These are phyloP conservation scores for Sardina pilchardus DNA, from an alignment of 2,113 vertebrate genomes.

Conservation along the genomic window DNA sequence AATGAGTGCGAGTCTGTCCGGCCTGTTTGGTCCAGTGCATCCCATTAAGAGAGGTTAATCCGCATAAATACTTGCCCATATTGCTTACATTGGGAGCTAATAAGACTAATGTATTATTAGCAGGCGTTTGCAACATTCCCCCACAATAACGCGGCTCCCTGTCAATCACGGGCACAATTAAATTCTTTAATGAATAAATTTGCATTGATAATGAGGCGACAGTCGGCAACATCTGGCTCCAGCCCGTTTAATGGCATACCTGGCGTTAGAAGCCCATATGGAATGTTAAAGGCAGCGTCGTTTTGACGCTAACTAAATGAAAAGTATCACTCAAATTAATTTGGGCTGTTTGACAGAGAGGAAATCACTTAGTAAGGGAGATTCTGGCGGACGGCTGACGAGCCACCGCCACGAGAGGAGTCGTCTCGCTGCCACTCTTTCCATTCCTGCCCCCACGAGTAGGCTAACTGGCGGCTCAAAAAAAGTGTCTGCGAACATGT, in stretches of 20 bases:
- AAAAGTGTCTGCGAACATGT: no score
- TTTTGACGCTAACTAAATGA: conserved; percentile 74
- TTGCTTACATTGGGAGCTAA: conserved; percentile 70
- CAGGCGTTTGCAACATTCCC: conserved; percentile 64
- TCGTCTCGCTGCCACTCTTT: conserved; percentile 23
- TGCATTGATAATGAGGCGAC: conserved; percentile 72
- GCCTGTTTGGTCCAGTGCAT: conserved; percentile 26
- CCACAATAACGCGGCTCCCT: conserved; percentile 64
- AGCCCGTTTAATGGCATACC: conserved; percentile 64
- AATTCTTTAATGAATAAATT: conserved; percentile 81
- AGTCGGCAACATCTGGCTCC: conserved; percentile 73
- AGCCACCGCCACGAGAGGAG: conserved; percentile 62
- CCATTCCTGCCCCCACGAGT: not conserved
- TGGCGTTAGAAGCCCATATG: conserved; percentile 73
- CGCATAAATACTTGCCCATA: conserved; percentile 69
- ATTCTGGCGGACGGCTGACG: conserved; percentile 68
- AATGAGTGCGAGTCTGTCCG: conserved; percentile 1
- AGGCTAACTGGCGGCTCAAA: not conserved
- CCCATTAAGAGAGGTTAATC: conserved; percentile 70
- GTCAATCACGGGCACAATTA: conserved; percentile 79
- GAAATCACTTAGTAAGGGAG: conserved; percentile 74
- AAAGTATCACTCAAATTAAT: conserved; percentile 76
- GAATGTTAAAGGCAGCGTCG: conserved; percentile 69
- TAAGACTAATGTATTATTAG: conserved; percentile 77
- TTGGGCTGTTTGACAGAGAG: conserved; percentile 70